Base-by-base conservation (phyloP, 2,888 invertebrate genomes). In the Chaitophorus viminalis region DNA sequence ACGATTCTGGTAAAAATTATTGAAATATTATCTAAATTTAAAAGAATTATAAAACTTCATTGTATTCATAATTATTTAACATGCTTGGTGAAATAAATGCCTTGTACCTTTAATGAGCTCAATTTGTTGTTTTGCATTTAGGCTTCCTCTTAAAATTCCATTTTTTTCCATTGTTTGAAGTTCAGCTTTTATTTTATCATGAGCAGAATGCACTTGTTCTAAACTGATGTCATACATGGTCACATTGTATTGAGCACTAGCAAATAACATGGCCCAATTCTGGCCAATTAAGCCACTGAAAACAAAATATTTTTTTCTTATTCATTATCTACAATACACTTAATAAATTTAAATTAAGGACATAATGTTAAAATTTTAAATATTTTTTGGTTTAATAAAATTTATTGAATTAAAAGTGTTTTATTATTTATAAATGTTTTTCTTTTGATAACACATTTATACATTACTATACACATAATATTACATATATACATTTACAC, bases 241-340 rank as follows among this genome's bases (percentile, higher is more conserved):
- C 52, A 99, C 98, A 91, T 95, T 93, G 91, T 98, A 98, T 18
- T 98, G 98, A 9, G 95, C 96, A 17, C 96, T 95, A 0, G 98
- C 98, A 92, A 98, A 99, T 65, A 99, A 93, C 98, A 99, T 98
- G 0, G 98, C 96, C 98, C 98, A 99, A 90, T 98, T 98, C 88
- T 97, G 94, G 4, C 99, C 99, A 90, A 99, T 98, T 84, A 99
- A 93, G 4, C 99, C 99, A 91, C 98, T 99, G 91, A 0, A 93
- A 93, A 89, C 88, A 33, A 60, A 82, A 33, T 68, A 31, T 60
- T 33, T 70, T 31, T 46, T 9, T n/a, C n/a, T 14, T 46, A 46
- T 46, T 46, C 46, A 46, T 1, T 11, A 46, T 2, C 14, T 46
- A 11, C 11, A 46, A 46, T 11, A 46, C 46, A 46, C 46, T 46